A percentile compares a stretch with the other conserved stretches of the same genome.
Evolutionary conservation across 2,797 vertebrate genomes (phyloP).

Genomic region (Vespertilio murinus): DNA sequence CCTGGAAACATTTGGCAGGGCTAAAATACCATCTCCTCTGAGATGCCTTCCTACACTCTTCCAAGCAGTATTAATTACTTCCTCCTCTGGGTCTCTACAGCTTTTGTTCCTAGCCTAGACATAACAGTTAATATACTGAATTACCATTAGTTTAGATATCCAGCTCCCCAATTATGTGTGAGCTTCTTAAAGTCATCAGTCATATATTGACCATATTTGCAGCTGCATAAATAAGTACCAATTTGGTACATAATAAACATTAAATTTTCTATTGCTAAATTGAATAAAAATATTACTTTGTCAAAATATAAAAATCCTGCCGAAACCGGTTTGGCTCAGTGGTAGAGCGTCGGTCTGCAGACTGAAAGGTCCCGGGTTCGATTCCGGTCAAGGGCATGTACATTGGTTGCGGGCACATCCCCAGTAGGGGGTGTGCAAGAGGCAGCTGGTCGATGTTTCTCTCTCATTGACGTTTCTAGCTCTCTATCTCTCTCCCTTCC

Average conservation of each 20-base stretch:
- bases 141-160: neutral
- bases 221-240: neutral
- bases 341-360: too few species aligned
- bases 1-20: constrained; percentile 25
- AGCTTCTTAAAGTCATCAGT: constrained; percentile 12
- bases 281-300: neutral
- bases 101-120: constrained; percentile 10
- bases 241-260: neutral
- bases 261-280: neutral
- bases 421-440: too few species aligned
- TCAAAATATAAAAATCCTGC: neutral
- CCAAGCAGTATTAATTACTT: constrained; percentile 34
- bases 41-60: constrained; percentile 26
- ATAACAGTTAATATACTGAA: neutral
- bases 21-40: constrained; percentile 28
- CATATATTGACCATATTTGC: neutral
- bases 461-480: too few species aligned
- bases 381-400: too few species aligned
- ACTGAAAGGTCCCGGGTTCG: too few species aligned
- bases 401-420: too few species aligned
- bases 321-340: too few species aligned
- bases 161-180: neutral
- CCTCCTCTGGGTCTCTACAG: neutral
- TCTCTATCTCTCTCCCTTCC: too few species aligned
- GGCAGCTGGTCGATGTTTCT: too few species aligned